Evolutionary conservation across 2,797 vertebrate genomes (phyloP).

Genomic region (Pseudomugil tenellus): DNA sequence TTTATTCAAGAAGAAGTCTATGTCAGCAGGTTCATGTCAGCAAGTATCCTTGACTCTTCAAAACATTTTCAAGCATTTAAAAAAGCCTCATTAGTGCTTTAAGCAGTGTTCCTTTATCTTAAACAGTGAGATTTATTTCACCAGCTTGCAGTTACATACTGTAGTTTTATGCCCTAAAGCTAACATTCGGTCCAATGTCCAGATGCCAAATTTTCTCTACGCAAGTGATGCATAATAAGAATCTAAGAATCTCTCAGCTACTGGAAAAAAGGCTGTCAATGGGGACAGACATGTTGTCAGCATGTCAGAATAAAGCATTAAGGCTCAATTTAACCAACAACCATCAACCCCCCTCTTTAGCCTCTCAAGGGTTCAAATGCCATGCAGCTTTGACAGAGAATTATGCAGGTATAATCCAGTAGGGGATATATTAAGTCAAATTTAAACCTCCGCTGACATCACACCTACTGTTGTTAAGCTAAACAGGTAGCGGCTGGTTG

Average conservation of each 20-base stretch:
- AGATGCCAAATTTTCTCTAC: slow-evolving; percentile 60
- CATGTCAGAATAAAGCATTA: slow-evolving; percentile 85
- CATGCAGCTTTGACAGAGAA: slow-evolving; percentile 89
- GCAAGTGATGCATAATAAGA: slow-evolving; percentile 75
- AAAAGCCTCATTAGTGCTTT: slow-evolving; percentile 38
- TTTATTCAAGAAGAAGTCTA: background rate
- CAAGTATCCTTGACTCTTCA: slow-evolving; percentile 23
- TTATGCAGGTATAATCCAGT: slow-evolving; percentile 87
- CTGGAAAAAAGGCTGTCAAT: slow-evolving; percentile 59
- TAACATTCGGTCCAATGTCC: slow-evolving; percentile 55
- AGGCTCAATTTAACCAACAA: slow-evolving; percentile 85
- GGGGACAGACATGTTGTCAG: slow-evolving; percentile 64
- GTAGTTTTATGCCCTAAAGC: slow-evolving; percentile 64
- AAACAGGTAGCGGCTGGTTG: slow-evolving; percentile 85
- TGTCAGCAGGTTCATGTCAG: background rate
- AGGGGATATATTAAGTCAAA: slow-evolving; percentile 95
- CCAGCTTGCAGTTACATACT: slow-evolving; percentile 31
- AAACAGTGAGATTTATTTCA: slow-evolving; percentile 44
- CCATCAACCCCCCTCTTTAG: slow-evolving; percentile 76
- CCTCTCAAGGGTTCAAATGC: slow-evolving; percentile 69
- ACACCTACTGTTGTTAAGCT: slow-evolving; percentile 84
- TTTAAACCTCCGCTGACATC: slow-evolving; percentile 81
- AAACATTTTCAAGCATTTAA: slow-evolving; percentile 19
- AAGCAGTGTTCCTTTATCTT: slow-evolving; percentile 40
- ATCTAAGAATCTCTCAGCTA: slow-evolving; percentile 58